Conservation (phyloP, 2,797 vertebrate genomes). For the Acanthis flammea region DNA sequence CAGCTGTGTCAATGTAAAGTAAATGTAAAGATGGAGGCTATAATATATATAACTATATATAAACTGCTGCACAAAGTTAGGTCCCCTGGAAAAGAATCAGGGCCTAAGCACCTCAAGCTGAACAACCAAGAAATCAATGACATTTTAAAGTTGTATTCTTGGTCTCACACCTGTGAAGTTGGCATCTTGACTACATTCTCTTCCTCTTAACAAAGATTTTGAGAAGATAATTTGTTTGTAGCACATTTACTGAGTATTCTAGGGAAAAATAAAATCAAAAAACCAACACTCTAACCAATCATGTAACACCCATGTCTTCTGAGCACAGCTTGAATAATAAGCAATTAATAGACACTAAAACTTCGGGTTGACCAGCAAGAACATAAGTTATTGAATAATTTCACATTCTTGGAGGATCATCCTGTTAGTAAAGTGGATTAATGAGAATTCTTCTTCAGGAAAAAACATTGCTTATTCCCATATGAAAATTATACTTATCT, state of each 20-base stretch:
- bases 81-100: conserved; percentile 14
- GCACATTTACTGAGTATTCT: neutral
- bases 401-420: neutral
- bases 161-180: neutral
- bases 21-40: conserved; percentile 33
- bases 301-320: neutral
- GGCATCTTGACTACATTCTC: neutral
- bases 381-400: neutral
- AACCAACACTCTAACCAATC: neutral
- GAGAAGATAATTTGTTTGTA: neutral
- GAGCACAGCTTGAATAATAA: neutral
- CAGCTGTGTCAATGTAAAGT: conserved; percentile 55
- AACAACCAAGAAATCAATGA: neutral
- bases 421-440: neutral
- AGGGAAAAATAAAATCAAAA: too few relatives aligned
- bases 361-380: neutral
- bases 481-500: neutral
- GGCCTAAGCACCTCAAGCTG: conserved; percentile 14
- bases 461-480: neutral
- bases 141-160: neutral
- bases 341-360: neutral
- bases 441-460: neutral
- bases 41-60: conserved; percentile 46
- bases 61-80: conserved; percentile 26
- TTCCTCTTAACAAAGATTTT: neutral